phyloP scores from a whole-genome alignment of 1,140 invertebrate species.

The Lethrus apterus region DNA sequence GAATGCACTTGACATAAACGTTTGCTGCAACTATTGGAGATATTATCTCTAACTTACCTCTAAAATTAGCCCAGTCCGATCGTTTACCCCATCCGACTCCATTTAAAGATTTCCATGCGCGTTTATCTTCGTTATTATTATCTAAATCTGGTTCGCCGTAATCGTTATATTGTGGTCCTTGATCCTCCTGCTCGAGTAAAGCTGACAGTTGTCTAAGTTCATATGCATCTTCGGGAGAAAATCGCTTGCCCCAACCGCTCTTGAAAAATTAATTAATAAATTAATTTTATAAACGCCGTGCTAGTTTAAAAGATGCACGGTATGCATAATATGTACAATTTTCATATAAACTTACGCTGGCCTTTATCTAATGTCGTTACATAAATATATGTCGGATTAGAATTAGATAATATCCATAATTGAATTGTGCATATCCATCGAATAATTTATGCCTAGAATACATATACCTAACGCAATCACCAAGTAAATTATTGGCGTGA shows the following conservation, averaged over 20 bases:
- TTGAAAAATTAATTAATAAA: conserved; percentile 20
- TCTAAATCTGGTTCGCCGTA: conserved; percentile 24
- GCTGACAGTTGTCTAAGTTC: conserved; percentile 25
- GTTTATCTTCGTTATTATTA: conserved; percentile 44
- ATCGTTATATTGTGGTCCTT: conserved; percentile 23
- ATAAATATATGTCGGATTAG: too few relatives aligned
- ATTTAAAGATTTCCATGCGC: conserved; percentile 54
- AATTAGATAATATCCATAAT: too few relatives aligned
- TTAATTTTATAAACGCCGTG: background rate
- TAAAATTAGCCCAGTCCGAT: conserved; percentile 52
- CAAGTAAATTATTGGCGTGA: too few relatives aligned
- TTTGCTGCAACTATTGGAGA: background rate
- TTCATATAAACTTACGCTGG: background rate
- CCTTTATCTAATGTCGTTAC: background rate
- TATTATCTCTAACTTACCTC: conserved; percentile 39
- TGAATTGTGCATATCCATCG: too few relatives aligned
- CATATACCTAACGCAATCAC: too few relatives aligned
- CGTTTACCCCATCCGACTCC: conserved; percentile 56
- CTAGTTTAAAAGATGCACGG: background rate
- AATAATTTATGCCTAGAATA: too few relatives aligned
- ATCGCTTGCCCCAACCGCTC: conserved; percentile 42
- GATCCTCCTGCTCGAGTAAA: conserved; percentile 25
- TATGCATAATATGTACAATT: background rate
- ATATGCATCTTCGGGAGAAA: conserved; percentile 31
- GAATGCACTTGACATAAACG: background rate